A percentile compares a stretch with the other conserved stretches of the same genome.
Evolutionary conservation across 2,113 vertebrate species (phyloP).

Genomic region (Pristiophorus japonicus): DNA sequence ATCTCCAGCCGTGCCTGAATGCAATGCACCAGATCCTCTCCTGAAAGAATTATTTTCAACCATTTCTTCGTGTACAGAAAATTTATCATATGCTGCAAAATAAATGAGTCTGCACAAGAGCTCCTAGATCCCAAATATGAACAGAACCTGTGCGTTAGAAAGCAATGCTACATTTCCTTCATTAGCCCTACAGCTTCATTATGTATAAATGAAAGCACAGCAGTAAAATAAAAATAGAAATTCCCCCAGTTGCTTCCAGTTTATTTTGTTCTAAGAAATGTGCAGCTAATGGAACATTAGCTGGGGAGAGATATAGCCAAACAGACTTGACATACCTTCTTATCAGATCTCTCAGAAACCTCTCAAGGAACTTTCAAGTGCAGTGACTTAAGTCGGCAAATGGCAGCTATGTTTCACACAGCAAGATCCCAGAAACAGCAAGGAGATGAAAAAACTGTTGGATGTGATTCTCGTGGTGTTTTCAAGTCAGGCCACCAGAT

Average conservation of each 20-base stretch:
- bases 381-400: neutral
- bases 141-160: neutral
- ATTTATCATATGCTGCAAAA: neutral
- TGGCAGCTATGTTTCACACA: neutral
- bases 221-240: neutral
- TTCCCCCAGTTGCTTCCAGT: neutral
- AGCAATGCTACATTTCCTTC: neutral
- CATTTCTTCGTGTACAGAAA: too few relatives aligned
- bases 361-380: neutral
- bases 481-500: neutral
- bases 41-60: neutral
- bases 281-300: neutral
- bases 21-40: neutral
- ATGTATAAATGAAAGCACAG: constrained; percentile 14
- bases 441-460: neutral
- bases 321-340: neutral
- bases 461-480: neutral
- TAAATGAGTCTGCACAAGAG: neutral
- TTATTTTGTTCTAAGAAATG: neutral
- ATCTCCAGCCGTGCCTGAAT: neutral
- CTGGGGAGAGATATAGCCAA: neutral
- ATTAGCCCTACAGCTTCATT: neutral
- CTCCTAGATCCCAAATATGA: neutral
- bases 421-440: neutral
- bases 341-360: neutral